Base-by-base conservation (phyloP, 2,797 vertebrate species). In the Anisognathus igniventris region DNA sequence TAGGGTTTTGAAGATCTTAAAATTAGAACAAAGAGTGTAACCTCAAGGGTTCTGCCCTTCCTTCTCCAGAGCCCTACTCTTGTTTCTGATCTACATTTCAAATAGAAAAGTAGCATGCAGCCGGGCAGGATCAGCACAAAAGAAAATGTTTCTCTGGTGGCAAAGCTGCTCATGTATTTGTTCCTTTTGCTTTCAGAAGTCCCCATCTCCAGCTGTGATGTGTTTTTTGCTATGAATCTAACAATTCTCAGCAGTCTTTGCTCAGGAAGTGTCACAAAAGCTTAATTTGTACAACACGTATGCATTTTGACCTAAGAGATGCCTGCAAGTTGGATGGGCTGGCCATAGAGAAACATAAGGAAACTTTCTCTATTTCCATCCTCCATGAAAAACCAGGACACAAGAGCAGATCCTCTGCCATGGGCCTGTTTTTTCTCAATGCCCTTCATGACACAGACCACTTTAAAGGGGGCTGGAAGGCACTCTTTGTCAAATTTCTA, bases 401-500 rank as follows among this genome's bases (percentile, higher is more conserved):
- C 35, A 91, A 86, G 84, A 88, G 75, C 39, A 78, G 67, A 24
- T 22, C 58, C 15, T 70, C 57, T 70, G 62, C 73, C 65, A 72
- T n/a, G 24, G 47, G 68, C 35, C 90, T 95, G 82, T 42, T 95
- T 88, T 78, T 90, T 40, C 87, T 94, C 96, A 86, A 45, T 86
- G 66, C 53, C 61, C 91, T 86, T 94, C 87, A 90, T 61, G 82
- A 90, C 7, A 3, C 45, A 88, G 86, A 86, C 79, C 73, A 93
- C 93, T 96, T 95, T 86, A 92, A 92, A 95, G 60, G 31, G 79
- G 79, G 64, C 71, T 94, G 79, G 67, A 88, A 95, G 93, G 90
- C 90, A 79, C 28, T 53, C 56, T 96, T 91, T 92, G 91, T 97
- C 95, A 92, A 95, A 94, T 88, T 96, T 96, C 96, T 94, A 95